Base-by-base conservation (phyloP, 2,797 vertebrate genomes). In the Xyrichtys novacula region DNA sequence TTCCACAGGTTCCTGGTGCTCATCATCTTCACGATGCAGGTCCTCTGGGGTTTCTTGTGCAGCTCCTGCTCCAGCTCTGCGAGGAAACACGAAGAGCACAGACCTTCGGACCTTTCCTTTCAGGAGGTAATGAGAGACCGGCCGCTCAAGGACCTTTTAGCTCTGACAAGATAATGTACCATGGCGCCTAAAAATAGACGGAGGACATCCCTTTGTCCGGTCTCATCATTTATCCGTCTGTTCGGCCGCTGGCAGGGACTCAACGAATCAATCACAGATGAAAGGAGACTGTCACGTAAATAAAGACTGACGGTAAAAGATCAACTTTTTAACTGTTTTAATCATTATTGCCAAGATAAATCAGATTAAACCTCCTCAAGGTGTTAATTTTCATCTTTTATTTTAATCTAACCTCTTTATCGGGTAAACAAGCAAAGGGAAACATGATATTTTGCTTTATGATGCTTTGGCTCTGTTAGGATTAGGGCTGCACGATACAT, bases 1-100 rank as follows among this genome's bases (percentile, higher is more conserved):
- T 98, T 98, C 98, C 98, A 99, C 85, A 99, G 93, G 91, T 98
- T 99, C 78, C 98, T 95, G 36, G 97, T 98, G 77, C 95, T 95
- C 87, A 96, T 96, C 91, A 99, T 95, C 92, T 98, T 97, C 60
- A 98, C 93, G 28, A 99, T 95, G 90, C 97, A 98, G 73, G 94
- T 96, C 88, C 96, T 96, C 91, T 96, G 95, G 2, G 97, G 96
- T 56, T 94, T 96, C 88, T 94, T 95, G 77, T 93, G 84, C 44
- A 98, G 94, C 86, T 97, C 96, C 67, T 95, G 95, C 87, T 98
- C 96, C 84, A 99, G 90, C 85, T 98, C 97, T 98, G 94, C 61
- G 40, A 91, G 76, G 65, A 82, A 60, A 90, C 71, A 88, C 36
- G 85, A 89, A 81, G 74, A 38, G 14, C 17, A 89, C 68, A n/a